Conservation (phyloP, 2,113 vertebrate species). For the Ptilorrhoa leucosticta region DNA sequence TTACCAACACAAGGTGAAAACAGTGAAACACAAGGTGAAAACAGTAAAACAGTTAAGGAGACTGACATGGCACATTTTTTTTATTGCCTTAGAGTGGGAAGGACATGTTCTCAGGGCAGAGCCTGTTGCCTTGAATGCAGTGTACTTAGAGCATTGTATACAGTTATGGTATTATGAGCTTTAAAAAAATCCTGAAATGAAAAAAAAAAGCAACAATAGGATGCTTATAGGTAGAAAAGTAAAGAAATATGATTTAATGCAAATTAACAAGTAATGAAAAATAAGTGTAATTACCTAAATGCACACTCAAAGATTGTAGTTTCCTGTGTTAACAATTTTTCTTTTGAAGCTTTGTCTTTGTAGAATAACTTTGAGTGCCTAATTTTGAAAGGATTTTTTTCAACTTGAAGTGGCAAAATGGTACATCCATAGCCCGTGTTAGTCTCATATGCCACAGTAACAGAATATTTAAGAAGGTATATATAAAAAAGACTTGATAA, state of each 20-base stretch:
- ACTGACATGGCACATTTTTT: background rate
- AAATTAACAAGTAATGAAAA: background rate
- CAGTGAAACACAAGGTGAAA: background rate
- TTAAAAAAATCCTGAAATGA: background rate
- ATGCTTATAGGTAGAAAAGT: background rate
- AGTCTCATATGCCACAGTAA: background rate
- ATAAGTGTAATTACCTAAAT: background rate
- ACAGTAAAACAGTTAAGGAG: background rate
- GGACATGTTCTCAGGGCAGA: background rate
- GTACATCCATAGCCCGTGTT: background rate
- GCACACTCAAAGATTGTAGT: background rate
- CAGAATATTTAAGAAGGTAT: background rate
- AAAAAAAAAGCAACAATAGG: background rate
- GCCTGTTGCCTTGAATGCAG: background rate
- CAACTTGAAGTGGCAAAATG: background rate
- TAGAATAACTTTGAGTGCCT: background rate
- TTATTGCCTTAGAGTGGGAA: background rate
- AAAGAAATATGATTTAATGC: background rate
- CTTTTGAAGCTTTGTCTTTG: background rate
- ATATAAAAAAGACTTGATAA: background rate
- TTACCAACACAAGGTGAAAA: background rate
- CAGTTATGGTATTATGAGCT: background rate
- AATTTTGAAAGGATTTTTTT: background rate
- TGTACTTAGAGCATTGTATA: background rate
- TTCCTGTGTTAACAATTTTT: background rate